phyloP scores from a whole-genome alignment of 1,140 invertebrate genomes.

The Drosophila dunni region DNA sequence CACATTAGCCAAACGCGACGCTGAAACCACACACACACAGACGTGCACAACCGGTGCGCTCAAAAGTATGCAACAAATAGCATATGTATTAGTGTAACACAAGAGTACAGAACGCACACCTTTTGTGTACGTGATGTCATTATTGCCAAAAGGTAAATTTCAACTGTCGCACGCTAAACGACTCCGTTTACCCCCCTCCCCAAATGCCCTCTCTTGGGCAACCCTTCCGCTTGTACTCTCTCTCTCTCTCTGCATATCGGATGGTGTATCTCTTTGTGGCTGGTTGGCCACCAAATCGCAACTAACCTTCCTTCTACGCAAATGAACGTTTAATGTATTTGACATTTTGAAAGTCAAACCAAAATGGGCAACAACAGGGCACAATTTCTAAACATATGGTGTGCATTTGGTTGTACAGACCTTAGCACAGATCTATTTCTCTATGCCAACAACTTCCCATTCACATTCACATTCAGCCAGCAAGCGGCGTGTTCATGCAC shows the following conservation, averaged over 20 bases:
- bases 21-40: conserved; percentile 56
- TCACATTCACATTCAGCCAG: conserved; percentile 19
- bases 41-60: conserved; percentile 1
- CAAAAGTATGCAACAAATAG: conserved; percentile 71
- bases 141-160: conserved; percentile 82
- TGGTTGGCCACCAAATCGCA: conserved; percentile 73
- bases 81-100: conserved; percentile 60
- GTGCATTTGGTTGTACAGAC: neutral
- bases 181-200: conserved; percentile 53
- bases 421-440: conserved; percentile 19
- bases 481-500: conserved; percentile 32
- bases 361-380: conserved; percentile 62
- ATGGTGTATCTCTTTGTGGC: conserved; percentile 61
- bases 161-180: conserved; percentile 79
- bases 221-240: conserved; percentile 10
- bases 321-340: conserved; percentile 82
- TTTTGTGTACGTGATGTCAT: conserved; percentile 82
- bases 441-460: conserved; percentile 2
- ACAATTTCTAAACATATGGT: conserved; percentile 71
- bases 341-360: conserved; percentile 81
- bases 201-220: neutral
- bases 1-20: conserved; percentile 69
- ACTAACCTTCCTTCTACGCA: conserved; percentile 54
- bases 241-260: conserved; percentile 29
- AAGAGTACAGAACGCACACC: conserved; percentile 65